phyloP scores from a whole-genome alignment of 64 coral and sea anemone genomes.

The Stylophora pistillata region DNA sequence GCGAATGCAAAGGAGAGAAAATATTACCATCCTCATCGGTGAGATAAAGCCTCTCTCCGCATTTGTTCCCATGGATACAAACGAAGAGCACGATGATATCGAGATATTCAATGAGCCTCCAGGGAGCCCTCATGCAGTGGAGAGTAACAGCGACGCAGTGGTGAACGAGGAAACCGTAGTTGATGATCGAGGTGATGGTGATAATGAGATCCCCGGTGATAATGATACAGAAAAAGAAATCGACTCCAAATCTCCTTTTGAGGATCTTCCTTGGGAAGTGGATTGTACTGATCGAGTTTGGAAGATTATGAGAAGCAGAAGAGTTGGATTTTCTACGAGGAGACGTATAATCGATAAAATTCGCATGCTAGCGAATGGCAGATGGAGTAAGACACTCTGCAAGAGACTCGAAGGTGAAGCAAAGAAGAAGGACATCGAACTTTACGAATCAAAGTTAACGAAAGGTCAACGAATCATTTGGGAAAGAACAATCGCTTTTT shows the following conservation, averaged over 20 bases:
- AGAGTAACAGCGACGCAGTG: not conserved
- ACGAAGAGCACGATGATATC: conserved; percentile 21
- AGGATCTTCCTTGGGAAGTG: conserved; percentile 77
- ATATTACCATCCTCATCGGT: not conserved
- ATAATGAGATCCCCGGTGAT: not conserved
- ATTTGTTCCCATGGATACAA: not conserved
- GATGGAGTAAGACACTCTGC: conserved; percentile 61
- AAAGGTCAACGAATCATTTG: conserved; percentile 57
- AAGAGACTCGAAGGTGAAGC: conserved; percentile 44
- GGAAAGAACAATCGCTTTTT: conserved; percentile 71
- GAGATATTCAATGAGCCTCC: not conserved
- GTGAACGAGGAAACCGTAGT: conserved; percentile 1
- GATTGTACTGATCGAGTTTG: conserved; percentile 73
- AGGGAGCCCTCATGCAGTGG: not conserved
- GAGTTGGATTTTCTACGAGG: conserved; percentile 4
- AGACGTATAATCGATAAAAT: conserved; percentile 54
- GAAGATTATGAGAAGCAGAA: conserved; percentile 46
- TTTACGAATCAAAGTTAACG: conserved; percentile 54
- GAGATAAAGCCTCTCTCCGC: not conserved
- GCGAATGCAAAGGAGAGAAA: not conserved
- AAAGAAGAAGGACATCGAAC: conserved; percentile 32
- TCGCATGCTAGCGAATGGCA: conserved; percentile 60
- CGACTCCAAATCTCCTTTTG: conserved; percentile 54
- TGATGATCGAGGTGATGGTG: conserved; percentile 1
- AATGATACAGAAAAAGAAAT: conserved; percentile 34